Evolutionary conservation across 2,113 vertebrate species (phyloP), one percentile per base, ranked within the genome.

Genomic region (Ibidorhyncha struthersii): DNA sequence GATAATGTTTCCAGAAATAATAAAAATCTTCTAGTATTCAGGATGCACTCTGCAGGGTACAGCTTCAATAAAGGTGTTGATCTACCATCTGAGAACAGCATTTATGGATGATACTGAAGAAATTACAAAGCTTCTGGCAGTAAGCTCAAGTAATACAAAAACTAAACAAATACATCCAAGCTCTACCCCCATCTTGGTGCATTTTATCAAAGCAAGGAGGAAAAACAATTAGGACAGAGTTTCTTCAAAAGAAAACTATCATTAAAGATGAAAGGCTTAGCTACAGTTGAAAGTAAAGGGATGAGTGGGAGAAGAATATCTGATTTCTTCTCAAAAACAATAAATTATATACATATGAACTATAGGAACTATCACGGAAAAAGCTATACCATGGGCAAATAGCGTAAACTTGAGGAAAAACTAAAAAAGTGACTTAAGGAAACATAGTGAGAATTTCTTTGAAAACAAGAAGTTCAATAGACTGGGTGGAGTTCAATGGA

Each of bases 1-100:
- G 34, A 89, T 92, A 79, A 76, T 82, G 52, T 93, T 96, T 84
- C 61, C 65, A 93, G 89, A 93, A 92, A 93, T 94, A 95, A 88
- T 79, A 86, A 90, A 90, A 63, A 58, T 12, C 29, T 45, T 59
- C 19, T 40, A 14, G 4, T 21, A 91, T 82, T 91, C 73, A 96
- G 94, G 70, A 95, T 62, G 78, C 70, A 95, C 73, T 82, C 73
- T 73, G 78, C 73, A 89, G 78, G 74, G 62, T 76, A 87, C 53
- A 72, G 84, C 53, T 72, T 55, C 26, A 89, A 88, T 62, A 82
- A 87, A 87, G 50, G 66, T 79, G 91, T 62, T 87, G 78, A 91
- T 89, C 84, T 85, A 53, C 40, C 45, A 80, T 86, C 76, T 83
- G 67, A 90, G 71, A 86, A 58, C 32, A 69, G 70, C 45, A 85